Evolutionary conservation across 2,888 invertebrate species (phyloP).

Genomic region (Hololepta plana): DNA sequence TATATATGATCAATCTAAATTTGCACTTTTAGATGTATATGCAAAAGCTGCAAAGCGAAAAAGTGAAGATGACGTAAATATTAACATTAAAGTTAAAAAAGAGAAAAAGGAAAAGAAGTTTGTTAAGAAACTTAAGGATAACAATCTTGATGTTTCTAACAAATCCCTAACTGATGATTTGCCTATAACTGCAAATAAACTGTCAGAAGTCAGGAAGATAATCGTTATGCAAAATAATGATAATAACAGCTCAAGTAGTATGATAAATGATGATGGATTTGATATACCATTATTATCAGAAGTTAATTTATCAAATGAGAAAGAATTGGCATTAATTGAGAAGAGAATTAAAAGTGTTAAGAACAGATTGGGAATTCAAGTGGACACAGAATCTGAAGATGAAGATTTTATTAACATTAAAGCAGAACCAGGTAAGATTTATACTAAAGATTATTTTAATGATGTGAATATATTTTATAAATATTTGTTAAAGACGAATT

Average conservation of each 20-base stretch:
- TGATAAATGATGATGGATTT: slow-evolving; percentile 22
- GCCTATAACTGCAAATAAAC: slow-evolving; percentile 20
- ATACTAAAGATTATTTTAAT: neutral
- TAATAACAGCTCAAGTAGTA: neutral
- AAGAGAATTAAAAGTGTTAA: slow-evolving; percentile 40
- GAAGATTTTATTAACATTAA: slow-evolving; percentile 47
- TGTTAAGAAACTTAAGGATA: slow-evolving; percentile 23
- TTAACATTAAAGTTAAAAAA: slow-evolving; percentile 28
- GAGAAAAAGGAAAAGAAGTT: slow-evolving; percentile 25
- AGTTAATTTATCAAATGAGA: slow-evolving; percentile 26
- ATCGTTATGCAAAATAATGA: slow-evolving; percentile 14
- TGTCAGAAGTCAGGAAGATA: slow-evolving; percentile 22
- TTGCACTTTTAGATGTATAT: slow-evolving; percentile 18
- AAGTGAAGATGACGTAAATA: slow-evolving; percentile 21
- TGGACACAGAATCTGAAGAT: slow-evolving; percentile 28
- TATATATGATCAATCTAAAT: neutral
- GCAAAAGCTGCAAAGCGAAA: slow-evolving; percentile 28
- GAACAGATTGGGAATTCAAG: slow-evolving; percentile 29
- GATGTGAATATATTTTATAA: neutral
- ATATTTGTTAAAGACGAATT: slow-evolving; percentile 12
- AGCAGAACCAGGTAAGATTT: slow-evolving; percentile 34
- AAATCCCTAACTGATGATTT: slow-evolving; percentile 23
- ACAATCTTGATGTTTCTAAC: slow-evolving; percentile 10
- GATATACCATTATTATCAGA: slow-evolving; percentile 32
- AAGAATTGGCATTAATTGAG: slow-evolving; percentile 37